Percentiles rank a stretch among this genome's conserved stretches.
phyloP scores from a whole-genome alignment of 2,888 invertebrate species.

The Junonia oenone region DNA sequence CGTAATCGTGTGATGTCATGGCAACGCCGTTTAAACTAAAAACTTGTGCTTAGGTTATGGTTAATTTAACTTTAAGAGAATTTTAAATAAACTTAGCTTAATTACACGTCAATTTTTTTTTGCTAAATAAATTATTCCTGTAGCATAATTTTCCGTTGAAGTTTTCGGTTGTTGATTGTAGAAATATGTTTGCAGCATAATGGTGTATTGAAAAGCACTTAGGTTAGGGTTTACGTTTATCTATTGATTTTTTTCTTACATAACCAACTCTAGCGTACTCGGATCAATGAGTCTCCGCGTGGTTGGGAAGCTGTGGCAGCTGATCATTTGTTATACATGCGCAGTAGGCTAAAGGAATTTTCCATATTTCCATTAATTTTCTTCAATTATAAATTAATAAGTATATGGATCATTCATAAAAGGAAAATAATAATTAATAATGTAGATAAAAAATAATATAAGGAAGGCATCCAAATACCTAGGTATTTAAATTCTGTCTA shows the following conservation, averaged over 20 bases:
- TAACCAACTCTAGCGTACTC: background rate
- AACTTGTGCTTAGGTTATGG: background rate
- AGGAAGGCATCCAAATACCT: too few species aligned
- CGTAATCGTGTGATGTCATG: constrained; percentile 70
- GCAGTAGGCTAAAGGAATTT: constrained; percentile 4
- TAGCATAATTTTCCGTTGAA: too few species aligned
- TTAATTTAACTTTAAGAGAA: background rate
- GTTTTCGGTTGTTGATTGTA: too few species aligned
- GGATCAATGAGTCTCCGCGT: constrained; percentile 8
- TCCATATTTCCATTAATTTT: background rate
- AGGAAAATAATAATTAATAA: too few species aligned
- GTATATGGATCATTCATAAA: background rate
- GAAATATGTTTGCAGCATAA: too few species aligned
- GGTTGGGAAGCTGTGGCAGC: constrained; percentile 5
- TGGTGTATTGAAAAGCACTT: background rate
- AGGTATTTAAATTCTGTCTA: too few species aligned
- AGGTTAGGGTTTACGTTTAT: background rate
- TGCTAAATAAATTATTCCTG: too few species aligned
- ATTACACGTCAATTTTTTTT: too few species aligned
- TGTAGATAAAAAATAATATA: too few species aligned
- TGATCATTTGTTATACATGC: constrained; percentile 9
- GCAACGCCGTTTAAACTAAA: constrained; percentile 38
- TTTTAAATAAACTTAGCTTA: too few species aligned
- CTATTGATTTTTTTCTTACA: background rate
- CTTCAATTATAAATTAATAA: background rate